Evolutionary conservation across 2,888 invertebrate genomes (phyloP).

Genomic region (Drosophila mulleri): DNA sequence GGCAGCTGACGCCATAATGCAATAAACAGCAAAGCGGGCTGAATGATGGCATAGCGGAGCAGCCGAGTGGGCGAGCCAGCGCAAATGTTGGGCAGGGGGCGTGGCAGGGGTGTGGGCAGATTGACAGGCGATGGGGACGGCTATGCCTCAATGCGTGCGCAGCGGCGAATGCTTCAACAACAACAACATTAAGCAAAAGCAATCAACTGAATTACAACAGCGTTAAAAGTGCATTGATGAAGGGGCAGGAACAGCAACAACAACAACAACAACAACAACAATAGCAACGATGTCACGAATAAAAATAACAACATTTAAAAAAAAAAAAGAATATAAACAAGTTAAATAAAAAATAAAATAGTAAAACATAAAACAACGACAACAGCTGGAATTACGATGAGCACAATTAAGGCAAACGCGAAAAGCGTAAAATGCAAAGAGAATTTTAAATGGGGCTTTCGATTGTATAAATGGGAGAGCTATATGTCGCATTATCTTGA

Average conservation of each 20-base stretch:
- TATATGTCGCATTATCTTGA: slow-evolving; percentile 16
- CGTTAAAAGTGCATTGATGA: slow-evolving; percentile 75
- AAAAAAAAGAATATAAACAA: slow-evolving; percentile 5
- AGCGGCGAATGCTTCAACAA: slow-evolving; percentile 79
- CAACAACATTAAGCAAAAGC: slow-evolving; percentile 56
- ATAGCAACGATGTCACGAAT: slow-evolving; percentile 9
- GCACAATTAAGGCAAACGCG: slow-evolving; percentile 55
- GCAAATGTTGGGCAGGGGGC: not conserved
- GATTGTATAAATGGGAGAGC: slow-evolving; percentile 10
- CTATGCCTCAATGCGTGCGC: slow-evolving; percentile 81
- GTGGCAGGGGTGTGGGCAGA: slow-evolving; percentile 36
- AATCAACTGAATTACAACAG: slow-evolving; percentile 79
- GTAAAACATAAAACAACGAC: slow-evolving; percentile 42
- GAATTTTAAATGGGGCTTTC: slow-evolving; percentile 42
- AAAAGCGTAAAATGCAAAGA: slow-evolving; percentile 44
- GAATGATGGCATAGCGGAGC: slow-evolving; percentile 6
- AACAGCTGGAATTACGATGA: slow-evolving; percentile 62
- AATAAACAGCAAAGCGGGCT: slow-evolving; percentile 48
- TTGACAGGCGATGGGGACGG: slow-evolving; percentile 68
- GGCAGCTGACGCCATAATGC: slow-evolving; percentile 41
- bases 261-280: slow-evolving; percentile 17
- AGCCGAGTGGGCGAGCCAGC: not conserved
- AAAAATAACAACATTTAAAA: slow-evolving; percentile 17
- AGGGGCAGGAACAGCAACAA: slow-evolving; percentile 51
- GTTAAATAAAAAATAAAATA: slow-evolving; percentile 23